Evolutionary conservation across 2,888 invertebrate genomes (phyloP).

Genomic region (Nyleta sp.): DNA sequence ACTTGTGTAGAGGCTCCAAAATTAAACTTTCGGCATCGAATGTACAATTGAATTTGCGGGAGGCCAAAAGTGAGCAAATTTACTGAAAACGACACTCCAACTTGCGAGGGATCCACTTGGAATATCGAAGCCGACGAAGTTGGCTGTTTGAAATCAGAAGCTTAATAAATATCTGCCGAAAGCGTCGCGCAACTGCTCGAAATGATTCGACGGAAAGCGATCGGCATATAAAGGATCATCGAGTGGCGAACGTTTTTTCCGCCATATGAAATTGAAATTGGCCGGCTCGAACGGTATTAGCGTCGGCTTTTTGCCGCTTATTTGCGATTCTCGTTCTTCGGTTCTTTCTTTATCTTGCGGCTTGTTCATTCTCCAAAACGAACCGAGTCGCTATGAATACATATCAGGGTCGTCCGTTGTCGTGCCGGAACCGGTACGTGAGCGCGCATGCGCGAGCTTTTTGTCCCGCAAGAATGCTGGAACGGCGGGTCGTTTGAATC

Average conservation of each 20-base stretch:
- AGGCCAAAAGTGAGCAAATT: too few species aligned
- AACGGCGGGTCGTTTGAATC: slow-evolving; percentile 81
- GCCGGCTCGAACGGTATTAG: slow-evolving; percentile 46
- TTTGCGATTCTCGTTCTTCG: slow-evolving; percentile 63
- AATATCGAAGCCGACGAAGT: too few species aligned
- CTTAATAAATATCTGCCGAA: too few species aligned
- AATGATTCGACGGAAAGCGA: slow-evolving; percentile 7
- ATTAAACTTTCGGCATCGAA: too few species aligned
- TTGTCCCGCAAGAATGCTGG: slow-evolving; percentile 77
- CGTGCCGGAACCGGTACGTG: slow-evolving; percentile 72
- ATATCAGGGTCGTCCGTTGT: slow-evolving; percentile 69
- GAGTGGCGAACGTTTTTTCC: slow-evolving; percentile 21
- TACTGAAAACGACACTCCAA: too few species aligned
- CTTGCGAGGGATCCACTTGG: too few species aligned
- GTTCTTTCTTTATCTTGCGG: slow-evolving; percentile 62
- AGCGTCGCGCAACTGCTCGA: background rate
- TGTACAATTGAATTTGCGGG: too few species aligned
- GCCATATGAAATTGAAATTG: slow-evolving; percentile 54
- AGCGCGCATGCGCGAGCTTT: slow-evolving; percentile 79
- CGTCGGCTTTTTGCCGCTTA: slow-evolving; percentile 50
- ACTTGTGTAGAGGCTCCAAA: too few species aligned
- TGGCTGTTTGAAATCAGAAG: too few species aligned
- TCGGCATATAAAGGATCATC: slow-evolving; percentile 16
- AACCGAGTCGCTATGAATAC: slow-evolving; percentile 71
- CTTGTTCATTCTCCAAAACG: slow-evolving; percentile 64